Evolutionary conservation across 2,797 vertebrate genomes (phyloP), one percentile per base, ranked within the genome.

Genomic region (Alca torda): DNA sequence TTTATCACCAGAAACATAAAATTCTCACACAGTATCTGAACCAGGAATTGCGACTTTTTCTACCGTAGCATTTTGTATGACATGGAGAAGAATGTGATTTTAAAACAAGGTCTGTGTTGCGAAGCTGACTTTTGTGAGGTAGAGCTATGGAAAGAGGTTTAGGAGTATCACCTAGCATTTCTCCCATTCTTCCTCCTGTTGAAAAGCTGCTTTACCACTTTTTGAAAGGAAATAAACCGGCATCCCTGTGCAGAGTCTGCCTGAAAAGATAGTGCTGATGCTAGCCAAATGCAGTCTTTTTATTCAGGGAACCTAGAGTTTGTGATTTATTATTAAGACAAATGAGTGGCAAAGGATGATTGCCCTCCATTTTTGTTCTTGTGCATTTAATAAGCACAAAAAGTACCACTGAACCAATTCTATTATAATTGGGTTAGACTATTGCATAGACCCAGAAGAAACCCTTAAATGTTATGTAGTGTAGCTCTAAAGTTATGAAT

Each of bases 1-100:
- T 2, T 0, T 51, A 30, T 64, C 30, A 60, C 24, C 60, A 23
- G 31, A 84, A 41, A 39, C 0, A 0, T 43, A 60, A n/a, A 75
- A 72, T 76, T 80, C 51, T 48, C 30, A 37, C 9, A 24, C 21
- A 39, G 10, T 11, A 59, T 63, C 26, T 70, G 69, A 78, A 87
- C 78, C 18, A 73, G 16, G 35, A 60, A 25, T 45, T 13, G 39
- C 1, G 3, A 41, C 10, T 33, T 74, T 65, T 85, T 23, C 45
- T 74, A 6, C 9, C 46, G 53, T 11, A 57, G 9, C 14, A 21
- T 80, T 77, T 93, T 87, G 21, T 61, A 18, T 84, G 16, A 43
- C 43, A 9, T 33, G 25, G 25, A 56, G 39, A 65, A 73, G 11
- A 60, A 64, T 21, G 31, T 76, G 60, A 33, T 69, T 79, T 92